Base-by-base conservation (phyloP, 1,140 invertebrate genomes). In the Macrotrachela quadricornifera region DNA sequence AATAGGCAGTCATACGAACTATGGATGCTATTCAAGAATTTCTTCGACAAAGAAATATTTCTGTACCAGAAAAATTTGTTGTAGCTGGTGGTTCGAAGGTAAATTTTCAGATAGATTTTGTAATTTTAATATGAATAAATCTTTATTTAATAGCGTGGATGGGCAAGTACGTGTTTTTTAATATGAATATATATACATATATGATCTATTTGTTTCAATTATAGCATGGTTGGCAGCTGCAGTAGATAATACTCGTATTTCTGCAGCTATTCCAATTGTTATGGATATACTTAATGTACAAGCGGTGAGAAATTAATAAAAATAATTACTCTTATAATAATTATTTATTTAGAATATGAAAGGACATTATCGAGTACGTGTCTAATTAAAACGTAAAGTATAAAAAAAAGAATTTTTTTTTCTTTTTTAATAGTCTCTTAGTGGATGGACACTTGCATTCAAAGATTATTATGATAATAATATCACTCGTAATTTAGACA, bases 211-310 rank as follows among this genome's bases (percentile, higher is more conserved):
- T n/a, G n/a, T n/a, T n/a, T n/a, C n/a, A n/a, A n/a, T n/a, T n/a
- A n/a, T n/a, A n/a, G n/a, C n/a, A n/a, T n/a, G n/a, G n/a, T n/a
- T n/a, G n/a, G 48, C 52, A 10, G 45, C 46, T 44, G 52, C 52
- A 1, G 52, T 46, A 21, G 52, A 48, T 10, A 46, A 54, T 38
- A 43, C 48, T 15, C 54, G 65, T 37, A 64, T 67, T 8, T 49
- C 62, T 41, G 65, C 59, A 17, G 61, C 62, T 40, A 61, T 59
- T 41, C 65, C 65, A 17, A 63, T 64, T 30, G 65, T 67, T 8
- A 60, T 67, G 60, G 63, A 64, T 55, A 57, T 67, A 6, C 41
- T 67, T 12, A 60, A 64, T 47, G 59, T 65, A 53, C 54, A 59
- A n/a, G 52, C 61, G 56, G 64, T n/a, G n/a, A n/a, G n/a, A n/a